Evolutionary conservation across 2,113 vertebrate genomes (phyloP).

Genomic region (human): DNA sequence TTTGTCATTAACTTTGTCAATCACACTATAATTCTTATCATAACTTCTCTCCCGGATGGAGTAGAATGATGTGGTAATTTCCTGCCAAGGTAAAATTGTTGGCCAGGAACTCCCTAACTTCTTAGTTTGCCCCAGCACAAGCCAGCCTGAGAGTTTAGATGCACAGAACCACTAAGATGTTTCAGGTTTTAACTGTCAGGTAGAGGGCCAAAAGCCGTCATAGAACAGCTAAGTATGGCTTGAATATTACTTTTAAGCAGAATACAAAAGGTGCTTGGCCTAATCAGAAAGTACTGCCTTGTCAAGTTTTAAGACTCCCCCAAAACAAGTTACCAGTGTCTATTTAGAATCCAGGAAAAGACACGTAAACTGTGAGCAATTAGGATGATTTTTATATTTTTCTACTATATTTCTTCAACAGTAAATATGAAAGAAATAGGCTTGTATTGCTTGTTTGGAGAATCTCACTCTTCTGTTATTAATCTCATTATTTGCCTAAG

Average conservation of each 20-base stretch:
- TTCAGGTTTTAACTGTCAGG: not conserved
- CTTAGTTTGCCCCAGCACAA: not conserved
- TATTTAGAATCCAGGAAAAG: not conserved
- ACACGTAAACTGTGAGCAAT: not conserved
- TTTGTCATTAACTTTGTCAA: constrained; percentile 27
- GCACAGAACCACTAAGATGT: not conserved
- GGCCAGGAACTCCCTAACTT: not conserved
- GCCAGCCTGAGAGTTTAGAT: not conserved
- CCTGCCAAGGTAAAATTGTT: not conserved
- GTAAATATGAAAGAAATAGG: not conserved
- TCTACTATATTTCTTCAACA: not conserved
- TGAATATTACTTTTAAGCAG: not conserved
- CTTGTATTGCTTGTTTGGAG: not conserved
- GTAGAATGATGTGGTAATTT: not conserved
- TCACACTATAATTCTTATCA: not conserved
- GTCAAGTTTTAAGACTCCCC: not conserved
- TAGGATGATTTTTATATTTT: not conserved
- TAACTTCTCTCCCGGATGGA: not conserved
- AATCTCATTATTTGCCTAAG: not conserved
- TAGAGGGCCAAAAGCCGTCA: not conserved
- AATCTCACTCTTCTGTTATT: not conserved
- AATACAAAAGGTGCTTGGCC: not conserved
- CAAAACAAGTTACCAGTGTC: not conserved
- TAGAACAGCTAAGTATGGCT: not conserved
- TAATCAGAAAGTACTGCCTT: not conserved